Evolutionary conservation across 1,140 invertebrate genomes (phyloP), one percentile per base, ranked within the genome.

Genomic region (Himalopsyche phryganea): DNA sequence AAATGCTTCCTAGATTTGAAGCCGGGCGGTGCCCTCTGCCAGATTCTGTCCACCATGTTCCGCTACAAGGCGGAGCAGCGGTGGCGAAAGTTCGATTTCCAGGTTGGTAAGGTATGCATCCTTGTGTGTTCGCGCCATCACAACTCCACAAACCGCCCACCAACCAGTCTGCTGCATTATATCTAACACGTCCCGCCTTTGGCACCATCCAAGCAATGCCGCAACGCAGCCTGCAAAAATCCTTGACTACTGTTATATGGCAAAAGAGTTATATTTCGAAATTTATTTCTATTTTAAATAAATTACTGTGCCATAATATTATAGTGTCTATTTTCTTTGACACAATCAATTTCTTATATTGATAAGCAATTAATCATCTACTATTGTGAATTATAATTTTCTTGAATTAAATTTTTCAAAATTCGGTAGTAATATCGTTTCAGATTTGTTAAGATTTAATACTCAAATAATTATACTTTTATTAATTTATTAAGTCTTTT

Each of bases 1-100:
- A 87, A 88, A 77, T 94, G 88, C 74, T 98, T 98, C 72, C 79
- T 97, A 71, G 95, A 98, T 77, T 95, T 98, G 72, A 96, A 96
- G 77, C 85, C 92, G 50, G 89, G 91, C 47, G 94, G 94, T 38
- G 86, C 90, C 6, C 78, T 98, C 15, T 97, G 94, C 79, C 91
- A 95, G 61, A 93, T 98, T 69, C 83, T 98, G 64, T 87, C 90
- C 65, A 90, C 92, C 59, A 94, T 94, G 67, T 98, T 91, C 80
- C 93, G 91, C 69, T 98, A 94, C 78, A 96, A 96, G 74, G 88
- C 86, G 73, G 95, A 98, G 72, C 94, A 97, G 79, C 90, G 92
- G 74, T 97, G 94, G 90, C 83, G 91, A 67, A 84, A 91, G 75
- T 93, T 94, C 72, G 92, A 94, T 80, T 90, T 94, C 74, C 88